Base-by-base conservation (phyloP, 1,140 invertebrate genomes). In the Aleiodes sp. region DNA sequence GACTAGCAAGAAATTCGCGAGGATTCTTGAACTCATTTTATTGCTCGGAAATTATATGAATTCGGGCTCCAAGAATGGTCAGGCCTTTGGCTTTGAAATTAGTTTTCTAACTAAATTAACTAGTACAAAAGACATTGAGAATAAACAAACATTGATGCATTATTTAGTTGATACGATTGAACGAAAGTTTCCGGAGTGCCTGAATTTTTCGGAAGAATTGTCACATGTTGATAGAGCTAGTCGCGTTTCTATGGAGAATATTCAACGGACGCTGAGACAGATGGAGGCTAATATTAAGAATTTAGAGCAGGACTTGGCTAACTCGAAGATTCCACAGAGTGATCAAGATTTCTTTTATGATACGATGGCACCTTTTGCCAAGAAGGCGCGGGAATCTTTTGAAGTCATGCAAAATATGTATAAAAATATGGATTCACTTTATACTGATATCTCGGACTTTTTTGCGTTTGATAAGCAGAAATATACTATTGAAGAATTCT, bases 1-100 rank as follows among this genome's bases (percentile, higher is more conserved):
- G 73, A 90, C 88, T 7, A 98, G 96, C 76, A 91, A 91, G 77
- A 98, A 97, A 76, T 98, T 99, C 84, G 91, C 92, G 0, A 93
- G 92, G 78, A 91, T 99, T 14, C 84, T 99, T 4, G 94, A 98
- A 82, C 83, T 99, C 0, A 91, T 99, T 68, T 87, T 99, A 0
- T 82, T 98, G 8, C 86, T 98, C 26, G 97, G 97, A 14, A 99
- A 98, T 87, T 96, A 95, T 75, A 95, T 99, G 92, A 98, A 98
- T 82, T 91, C 94, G 2, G 96, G 97, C 0, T 96, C 96, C 0
- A 93, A 92, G 74, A 98, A 98, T 81, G 96, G 92, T 7, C 93
- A 96, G 76, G 96, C 96, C 1, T 93, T 96, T 77, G 98, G 96
- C 4, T 99, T 99, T 85, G 97, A 99, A 84, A 97, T 99, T 65